Conservation (phyloP, 2,797 vertebrate species). For the Coregonus sp. region DNA sequence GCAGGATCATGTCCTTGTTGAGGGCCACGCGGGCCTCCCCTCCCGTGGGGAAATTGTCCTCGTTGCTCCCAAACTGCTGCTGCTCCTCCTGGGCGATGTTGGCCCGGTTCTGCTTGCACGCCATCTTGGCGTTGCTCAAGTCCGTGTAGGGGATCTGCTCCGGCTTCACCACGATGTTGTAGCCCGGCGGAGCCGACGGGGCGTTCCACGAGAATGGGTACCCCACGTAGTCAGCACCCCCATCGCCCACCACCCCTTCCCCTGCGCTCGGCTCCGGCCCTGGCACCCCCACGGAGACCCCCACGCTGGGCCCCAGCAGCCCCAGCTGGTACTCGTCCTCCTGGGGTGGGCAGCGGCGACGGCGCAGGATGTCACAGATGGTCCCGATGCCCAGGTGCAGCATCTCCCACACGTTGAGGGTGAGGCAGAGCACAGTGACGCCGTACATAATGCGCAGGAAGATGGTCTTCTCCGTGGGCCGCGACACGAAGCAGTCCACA, state of each 20-base stretch:
- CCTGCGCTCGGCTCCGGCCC: slow-evolving; percentile 71
- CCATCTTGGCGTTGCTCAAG: slow-evolving; percentile 92
- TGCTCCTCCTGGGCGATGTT: slow-evolving; percentile 94
- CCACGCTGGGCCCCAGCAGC: slow-evolving; percentile 62
- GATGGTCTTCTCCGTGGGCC: slow-evolving; percentile 97
- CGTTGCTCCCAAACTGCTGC: slow-evolving; percentile 93
- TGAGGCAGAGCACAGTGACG: slow-evolving; percentile 90
- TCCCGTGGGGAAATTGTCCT: slow-evolving; percentile 87
- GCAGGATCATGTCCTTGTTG: slow-evolving; percentile 91
- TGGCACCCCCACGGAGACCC: slow-evolving; percentile 64
- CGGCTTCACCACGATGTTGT: slow-evolving; percentile 93
- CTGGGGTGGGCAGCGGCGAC: slow-evolving; percentile 70
- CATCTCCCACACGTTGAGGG: slow-evolving; percentile 96
- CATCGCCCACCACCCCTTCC: slow-evolving; percentile 74
- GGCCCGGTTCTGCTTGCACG: slow-evolving; percentile 95
- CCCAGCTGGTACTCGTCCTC: slow-evolving; percentile 81
- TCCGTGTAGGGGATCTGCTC: slow-evolving; percentile 95
- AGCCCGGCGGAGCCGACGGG: slow-evolving; percentile 93
- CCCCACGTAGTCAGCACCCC: slow-evolving; percentile 83
- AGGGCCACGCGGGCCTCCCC: slow-evolving; percentile 84
- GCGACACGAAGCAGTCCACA: slow-evolving; percentile 95
- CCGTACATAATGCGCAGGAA: slow-evolving; percentile 98
- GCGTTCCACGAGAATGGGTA: slow-evolving; percentile 97
- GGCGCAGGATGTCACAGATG: slow-evolving; percentile 89
- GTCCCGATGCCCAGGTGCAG: slow-evolving; percentile 93